Conservation (phyloP, 2,888 invertebrate species). For the Orthosia cruda region DNA sequence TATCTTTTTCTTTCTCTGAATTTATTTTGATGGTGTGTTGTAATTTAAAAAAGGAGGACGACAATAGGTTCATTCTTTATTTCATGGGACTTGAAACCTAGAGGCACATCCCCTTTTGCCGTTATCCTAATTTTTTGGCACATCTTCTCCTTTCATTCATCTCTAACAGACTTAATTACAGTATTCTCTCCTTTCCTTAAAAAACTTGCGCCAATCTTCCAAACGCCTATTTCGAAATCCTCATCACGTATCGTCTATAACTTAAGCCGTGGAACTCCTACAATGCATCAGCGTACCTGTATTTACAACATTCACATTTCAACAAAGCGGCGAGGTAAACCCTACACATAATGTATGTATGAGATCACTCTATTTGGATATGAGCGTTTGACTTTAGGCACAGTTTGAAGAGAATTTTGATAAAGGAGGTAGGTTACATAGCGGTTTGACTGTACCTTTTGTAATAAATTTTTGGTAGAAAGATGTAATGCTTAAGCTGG, state of each 20-base stretch:
- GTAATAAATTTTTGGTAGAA: conserved; percentile 18
- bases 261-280: background rate
- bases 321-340: conserved; percentile 6
- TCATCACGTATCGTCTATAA: conserved; percentile 34
- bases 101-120: no score
- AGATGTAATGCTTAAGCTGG: conserved; percentile 11
- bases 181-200: background rate
- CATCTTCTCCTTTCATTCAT: no score
- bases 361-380: conserved; percentile 13
- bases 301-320: conserved; percentile 37
- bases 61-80: no score
- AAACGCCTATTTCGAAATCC: conserved; percentile 15
- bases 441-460: conserved; percentile 27
- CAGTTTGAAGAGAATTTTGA: conserved; percentile 25
- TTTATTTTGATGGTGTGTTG: no score
- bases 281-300: conserved; percentile 5
- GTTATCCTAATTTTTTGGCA: no score
- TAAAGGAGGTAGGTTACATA: conserved; percentile 1
- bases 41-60: no score
- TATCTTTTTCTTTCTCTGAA: no score
- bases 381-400: background rate
- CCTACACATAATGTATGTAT: conserved; percentile 21
- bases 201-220: background rate
- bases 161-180: background rate
- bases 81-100: no score